Conservation (phyloP, 2,113 vertebrate species). For the Galemys pyrenaicus region DNA sequence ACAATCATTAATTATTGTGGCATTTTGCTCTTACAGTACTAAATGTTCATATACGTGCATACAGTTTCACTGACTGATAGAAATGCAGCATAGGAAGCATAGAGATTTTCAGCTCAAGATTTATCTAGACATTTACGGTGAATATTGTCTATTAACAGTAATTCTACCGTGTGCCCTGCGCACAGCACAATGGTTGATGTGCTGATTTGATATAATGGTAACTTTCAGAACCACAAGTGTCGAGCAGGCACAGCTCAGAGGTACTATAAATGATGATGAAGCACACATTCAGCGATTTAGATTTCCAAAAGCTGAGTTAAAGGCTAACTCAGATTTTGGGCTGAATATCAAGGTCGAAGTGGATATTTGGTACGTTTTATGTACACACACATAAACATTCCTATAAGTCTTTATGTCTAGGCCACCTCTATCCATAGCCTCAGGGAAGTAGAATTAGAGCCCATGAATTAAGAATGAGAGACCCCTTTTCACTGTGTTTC, state of each 20-base stretch:
- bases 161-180: background rate
- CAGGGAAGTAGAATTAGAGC: background rate
- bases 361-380: background rate
- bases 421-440: background rate
- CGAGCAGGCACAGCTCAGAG: background rate
- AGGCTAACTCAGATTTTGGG: background rate
- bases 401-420: background rate
- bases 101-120: conserved; percentile 25
- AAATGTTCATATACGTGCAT: background rate
- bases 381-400: background rate
- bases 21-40: conserved; percentile 21
- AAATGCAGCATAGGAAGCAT: conserved; percentile 18
- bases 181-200: background rate
- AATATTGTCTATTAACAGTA: background rate
- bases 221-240: background rate
- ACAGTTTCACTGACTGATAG: background rate
- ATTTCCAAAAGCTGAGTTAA: background rate
- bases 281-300: background rate
- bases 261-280: background rate
- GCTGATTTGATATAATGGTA: background rate
- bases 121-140: background rate
- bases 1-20: background rate
- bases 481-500: background rate
- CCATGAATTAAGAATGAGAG: background rate
- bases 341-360: background rate